Evolutionary conservation across 2,888 invertebrate species (phyloP).

Genomic region (Ectobius pallidus): DNA sequence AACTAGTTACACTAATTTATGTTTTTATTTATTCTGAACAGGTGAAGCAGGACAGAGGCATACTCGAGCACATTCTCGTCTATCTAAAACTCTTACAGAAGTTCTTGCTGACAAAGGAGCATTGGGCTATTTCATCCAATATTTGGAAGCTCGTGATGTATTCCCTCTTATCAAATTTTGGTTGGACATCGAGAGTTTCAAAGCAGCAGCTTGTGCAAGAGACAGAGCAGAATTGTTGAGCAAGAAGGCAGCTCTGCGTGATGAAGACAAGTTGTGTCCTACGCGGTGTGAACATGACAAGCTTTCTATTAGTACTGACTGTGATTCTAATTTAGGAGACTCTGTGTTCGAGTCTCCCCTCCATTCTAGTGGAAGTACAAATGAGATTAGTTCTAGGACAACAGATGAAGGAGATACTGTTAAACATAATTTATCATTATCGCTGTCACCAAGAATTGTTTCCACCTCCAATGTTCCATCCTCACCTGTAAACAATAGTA

Average conservation of each 20-base stretch:
- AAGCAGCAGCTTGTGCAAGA: constrained; percentile 50
- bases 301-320: constrained; percentile 55
- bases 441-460: neutral
- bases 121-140: constrained; percentile 83
- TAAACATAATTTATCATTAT: neutral
- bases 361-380: constrained; percentile 34
- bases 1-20: neutral
- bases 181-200: constrained; percentile 53
- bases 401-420: constrained; percentile 6
- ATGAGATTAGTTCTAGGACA: neutral
- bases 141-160: constrained; percentile 77
- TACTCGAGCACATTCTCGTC: constrained; percentile 57
- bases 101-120: constrained; percentile 80
- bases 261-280: neutral
- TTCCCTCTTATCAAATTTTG: constrained; percentile 73
- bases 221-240: constrained; percentile 48
- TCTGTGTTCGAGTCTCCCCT: constrained; percentile 52
- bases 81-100: constrained; percentile 77
- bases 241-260: constrained; percentile 33
- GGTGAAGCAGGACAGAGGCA: neutral
- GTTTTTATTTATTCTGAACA: neutral
- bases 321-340: constrained; percentile 55
- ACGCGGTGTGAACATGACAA: constrained; percentile 45
- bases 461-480: neutral
- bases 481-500: neutral